A percentile compares a stretch with the other conserved stretches of the same genome.
Evolutionary conservation across 2,888 invertebrate species (phyloP).

Genomic region (Lasioglossum morio): DNA sequence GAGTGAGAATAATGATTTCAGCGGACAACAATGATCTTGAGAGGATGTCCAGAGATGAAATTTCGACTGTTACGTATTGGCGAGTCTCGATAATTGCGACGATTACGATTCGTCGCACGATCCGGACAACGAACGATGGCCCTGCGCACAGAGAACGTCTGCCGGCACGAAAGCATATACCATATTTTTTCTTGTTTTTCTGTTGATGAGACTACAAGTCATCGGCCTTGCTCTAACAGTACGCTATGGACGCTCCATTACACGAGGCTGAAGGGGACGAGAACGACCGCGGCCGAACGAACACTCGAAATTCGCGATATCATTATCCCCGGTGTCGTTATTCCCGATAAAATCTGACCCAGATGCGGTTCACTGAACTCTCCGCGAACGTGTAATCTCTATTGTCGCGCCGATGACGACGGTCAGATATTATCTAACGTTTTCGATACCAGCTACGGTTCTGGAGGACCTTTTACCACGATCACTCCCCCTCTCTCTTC

Average conservation of each 20-base stretch:
- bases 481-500: neutral
- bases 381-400: slow-evolving; percentile 45
- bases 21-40: neutral
- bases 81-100: neutral
- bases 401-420: slow-evolving; percentile 52
- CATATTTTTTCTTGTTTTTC: slow-evolving; percentile 11
- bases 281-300: neutral
- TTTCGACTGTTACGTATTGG: neutral
- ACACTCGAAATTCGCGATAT: slow-evolving; percentile 48
- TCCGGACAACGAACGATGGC: neutral
- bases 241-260: slow-evolving; percentile 12
- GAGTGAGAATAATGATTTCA: neutral
- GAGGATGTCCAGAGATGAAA: neutral
- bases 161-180: neutral
- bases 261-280: slow-evolving; percentile 6
- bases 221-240: slow-evolving; percentile 48
- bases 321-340: slow-evolving; percentile 50
- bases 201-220: slow-evolving; percentile 18
- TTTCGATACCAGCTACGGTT: slow-evolving; percentile 19
- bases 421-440: slow-evolving; percentile 46
- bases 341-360: slow-evolving; percentile 63
- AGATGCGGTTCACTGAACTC: slow-evolving; percentile 60
- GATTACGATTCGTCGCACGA: neutral
- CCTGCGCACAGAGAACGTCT: neutral
- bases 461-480: neutral